Percentiles rank a stretch among this genome's conserved stretches.
Evolutionary conservation across 2,888 invertebrate species (phyloP).

Genomic region (Leptopterna dolabrata): DNA sequence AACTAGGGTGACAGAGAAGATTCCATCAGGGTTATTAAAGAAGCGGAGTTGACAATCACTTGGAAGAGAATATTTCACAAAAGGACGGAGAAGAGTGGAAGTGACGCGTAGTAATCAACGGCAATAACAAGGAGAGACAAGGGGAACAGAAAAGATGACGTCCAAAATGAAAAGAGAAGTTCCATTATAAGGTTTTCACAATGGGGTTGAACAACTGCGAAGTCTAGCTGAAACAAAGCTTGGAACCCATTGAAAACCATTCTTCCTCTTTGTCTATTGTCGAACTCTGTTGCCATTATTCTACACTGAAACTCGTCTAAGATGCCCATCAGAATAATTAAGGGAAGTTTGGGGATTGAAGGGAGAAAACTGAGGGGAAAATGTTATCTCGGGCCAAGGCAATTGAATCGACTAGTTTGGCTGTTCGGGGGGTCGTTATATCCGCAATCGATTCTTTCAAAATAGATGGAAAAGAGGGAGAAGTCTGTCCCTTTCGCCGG

Average conservation of each 20-base stretch:
- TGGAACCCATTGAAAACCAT: slow-evolving; percentile 41
- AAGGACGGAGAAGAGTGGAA: slow-evolving; percentile 35
- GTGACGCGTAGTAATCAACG: slow-evolving; percentile 52
- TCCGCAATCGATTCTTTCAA: slow-evolving; percentile 51
- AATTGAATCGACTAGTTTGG: slow-evolving; percentile 51
- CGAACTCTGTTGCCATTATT: slow-evolving; percentile 55
- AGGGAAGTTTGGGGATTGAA: slow-evolving; percentile 53
- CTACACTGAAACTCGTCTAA: slow-evolving; percentile 58
- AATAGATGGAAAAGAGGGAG: slow-evolving; percentile 5
- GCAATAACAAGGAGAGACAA: slow-evolving; percentile 49
- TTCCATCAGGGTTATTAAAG: slow-evolving; percentile 37
- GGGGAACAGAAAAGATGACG: slow-evolving; percentile 56
- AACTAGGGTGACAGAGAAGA: neutral
- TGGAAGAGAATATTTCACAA: slow-evolving; percentile 34
- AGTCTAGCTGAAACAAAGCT: slow-evolving; percentile 53
- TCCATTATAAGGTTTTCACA: slow-evolving; percentile 60
- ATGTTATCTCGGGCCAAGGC: slow-evolving; percentile 33
- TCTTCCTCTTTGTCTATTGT: slow-evolving; percentile 52
- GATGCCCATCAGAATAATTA: slow-evolving; percentile 61
- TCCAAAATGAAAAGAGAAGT: slow-evolving; percentile 57
- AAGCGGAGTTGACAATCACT: slow-evolving; percentile 29
- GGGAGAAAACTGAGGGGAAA: slow-evolving; percentile 14
- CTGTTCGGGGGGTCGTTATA: slow-evolving; percentile 44
- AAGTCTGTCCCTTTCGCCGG: slow-evolving; percentile 5
- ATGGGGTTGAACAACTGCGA: slow-evolving; percentile 56